Conservation (phyloP, 2,888 invertebrate genomes). For the Apotomis betuletana region DNA sequence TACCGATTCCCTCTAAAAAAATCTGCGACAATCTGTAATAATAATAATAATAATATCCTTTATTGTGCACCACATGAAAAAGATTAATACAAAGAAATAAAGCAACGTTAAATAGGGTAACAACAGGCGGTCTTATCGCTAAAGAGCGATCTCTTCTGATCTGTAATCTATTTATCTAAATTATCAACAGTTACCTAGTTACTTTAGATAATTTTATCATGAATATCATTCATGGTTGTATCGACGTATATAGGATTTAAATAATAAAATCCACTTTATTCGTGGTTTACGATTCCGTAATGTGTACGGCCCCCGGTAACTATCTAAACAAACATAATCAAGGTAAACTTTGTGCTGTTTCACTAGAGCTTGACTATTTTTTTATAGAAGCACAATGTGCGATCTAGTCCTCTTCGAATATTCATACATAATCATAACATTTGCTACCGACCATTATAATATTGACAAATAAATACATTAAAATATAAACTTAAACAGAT, state of each 20-base stretch:
- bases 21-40: conserved; percentile 1
- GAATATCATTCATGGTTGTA: neutral
- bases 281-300: neutral
- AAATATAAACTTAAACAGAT: conserved; percentile 10
- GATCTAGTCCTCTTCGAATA: conserved; percentile 10
- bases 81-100: no score
- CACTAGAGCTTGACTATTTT: conserved; percentile 36
- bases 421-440: conserved; percentile 24
- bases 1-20: conserved; percentile 14
- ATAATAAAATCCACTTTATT: neutral
- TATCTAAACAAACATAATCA: conserved; percentile 25
- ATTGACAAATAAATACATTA: conserved; percentile 34
- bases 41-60: no score
- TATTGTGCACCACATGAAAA: no score
- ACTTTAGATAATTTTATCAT: conserved; percentile 11
- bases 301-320: neutral
- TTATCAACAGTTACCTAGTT: neutral
- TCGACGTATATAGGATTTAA: conserved; percentile 4
- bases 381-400: conserved; percentile 30
- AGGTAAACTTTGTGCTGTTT: conserved; percentile 7
- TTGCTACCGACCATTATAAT: conserved; percentile 35
- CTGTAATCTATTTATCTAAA: conserved; percentile 16
- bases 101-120: no score
- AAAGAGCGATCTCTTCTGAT: no score
- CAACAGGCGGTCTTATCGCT: no score